Conservation (phyloP, 1,140 invertebrate species). For the Zaprionus taronus region DNA sequence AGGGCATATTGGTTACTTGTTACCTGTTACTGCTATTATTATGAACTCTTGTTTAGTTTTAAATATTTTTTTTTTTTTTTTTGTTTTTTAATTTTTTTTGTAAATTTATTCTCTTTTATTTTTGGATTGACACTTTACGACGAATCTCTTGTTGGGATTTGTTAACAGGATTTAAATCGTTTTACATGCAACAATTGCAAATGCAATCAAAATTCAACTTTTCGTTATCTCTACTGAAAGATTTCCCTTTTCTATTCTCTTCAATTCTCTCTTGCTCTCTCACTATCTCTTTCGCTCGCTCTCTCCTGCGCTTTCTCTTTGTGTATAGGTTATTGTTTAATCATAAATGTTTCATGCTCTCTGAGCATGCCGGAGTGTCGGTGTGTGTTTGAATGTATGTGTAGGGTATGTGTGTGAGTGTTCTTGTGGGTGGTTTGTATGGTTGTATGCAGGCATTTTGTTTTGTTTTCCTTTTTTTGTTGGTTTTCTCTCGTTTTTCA, state of each 20-base stretch:
- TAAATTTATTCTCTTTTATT: conserved; percentile 70
- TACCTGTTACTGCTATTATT: conserved; percentile 61
- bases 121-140: conserved; percentile 66
- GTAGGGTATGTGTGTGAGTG: conserved; percentile 10
- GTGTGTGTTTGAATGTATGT: conserved; percentile 31
- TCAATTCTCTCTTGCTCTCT: conserved; percentile 1
- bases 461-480: conserved; percentile 16
- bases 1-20: conserved; percentile 75
- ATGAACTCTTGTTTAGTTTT: conserved; percentile 52
- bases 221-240: conserved; percentile 45
- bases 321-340: conserved; percentile 48
- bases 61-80: conserved; percentile 38
- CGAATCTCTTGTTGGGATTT: conserved; percentile 65
- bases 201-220: conserved; percentile 52
- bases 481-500: conserved; percentile 8
- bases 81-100: conserved; percentile 38
- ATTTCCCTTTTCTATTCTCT: conserved; percentile 7
- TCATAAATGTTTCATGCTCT: conserved; percentile 59
- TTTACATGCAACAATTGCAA: conserved; percentile 49
- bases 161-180: conserved; percentile 59
- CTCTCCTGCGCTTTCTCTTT: conserved; percentile 26
- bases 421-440: conserved; percentile 25
- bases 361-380: conserved; percentile 61
- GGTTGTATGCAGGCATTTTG: conserved; percentile 39
- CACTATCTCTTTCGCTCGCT: neutral